phyloP scores from a whole-genome alignment of 2,113 vertebrate genomes.

The Platysteira castanea region DNA sequence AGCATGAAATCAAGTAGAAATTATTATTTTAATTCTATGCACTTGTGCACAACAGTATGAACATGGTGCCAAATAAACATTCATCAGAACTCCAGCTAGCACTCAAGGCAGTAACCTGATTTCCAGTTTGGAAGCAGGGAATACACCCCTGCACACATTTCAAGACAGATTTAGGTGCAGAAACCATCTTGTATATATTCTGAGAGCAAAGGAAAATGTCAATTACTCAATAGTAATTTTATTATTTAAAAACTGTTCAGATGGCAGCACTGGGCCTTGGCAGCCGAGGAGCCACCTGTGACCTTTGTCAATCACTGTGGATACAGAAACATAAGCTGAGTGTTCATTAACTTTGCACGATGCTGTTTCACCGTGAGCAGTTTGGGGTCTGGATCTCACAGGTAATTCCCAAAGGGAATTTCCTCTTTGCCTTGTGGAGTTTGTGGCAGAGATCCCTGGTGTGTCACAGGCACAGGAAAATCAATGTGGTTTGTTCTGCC shows the following conservation, averaged over 20 bases:
- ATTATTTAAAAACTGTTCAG: neutral
- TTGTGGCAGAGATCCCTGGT: neutral
- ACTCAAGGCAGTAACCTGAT: conserved; percentile 47
- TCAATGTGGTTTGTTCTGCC: neutral
- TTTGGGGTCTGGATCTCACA: neutral
- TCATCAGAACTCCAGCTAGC: conserved; percentile 47
- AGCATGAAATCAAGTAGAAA: conserved; percentile 76
- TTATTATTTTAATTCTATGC: conserved; percentile 75
- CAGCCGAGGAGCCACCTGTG: neutral
- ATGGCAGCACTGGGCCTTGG: neutral
- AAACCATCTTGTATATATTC: neutral
- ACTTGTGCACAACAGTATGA: conserved; percentile 64
- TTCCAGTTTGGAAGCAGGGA: conserved; percentile 38
- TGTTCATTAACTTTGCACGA: neutral
- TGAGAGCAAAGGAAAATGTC: conserved; percentile 11
- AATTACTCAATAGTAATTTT: neutral
- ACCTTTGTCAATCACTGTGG: neutral
- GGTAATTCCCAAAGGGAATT: neutral
- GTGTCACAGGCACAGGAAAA: neutral
- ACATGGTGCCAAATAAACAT: conserved; percentile 68
- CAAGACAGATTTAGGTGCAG: neutral
- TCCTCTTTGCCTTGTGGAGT: neutral
- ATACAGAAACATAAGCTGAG: neutral
- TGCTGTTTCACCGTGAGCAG: neutral
- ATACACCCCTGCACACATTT: neutral